Evolutionary conservation across 1,140 invertebrate species (phyloP).

Genomic region (Odontomachus brunneus): DNA sequence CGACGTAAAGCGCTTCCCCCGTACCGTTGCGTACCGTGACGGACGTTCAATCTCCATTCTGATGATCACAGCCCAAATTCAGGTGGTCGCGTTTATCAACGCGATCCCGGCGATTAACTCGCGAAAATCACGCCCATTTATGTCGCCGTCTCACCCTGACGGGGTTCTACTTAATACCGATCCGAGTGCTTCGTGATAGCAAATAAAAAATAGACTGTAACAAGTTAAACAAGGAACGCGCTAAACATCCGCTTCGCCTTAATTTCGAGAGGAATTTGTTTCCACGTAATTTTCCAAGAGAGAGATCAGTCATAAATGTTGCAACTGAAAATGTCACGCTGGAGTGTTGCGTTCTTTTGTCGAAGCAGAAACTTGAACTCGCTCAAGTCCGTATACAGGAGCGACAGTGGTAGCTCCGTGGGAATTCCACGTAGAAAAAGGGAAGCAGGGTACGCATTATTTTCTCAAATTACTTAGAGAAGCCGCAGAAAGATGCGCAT

Average conservation of each 20-base stretch:
- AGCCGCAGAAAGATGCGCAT: not conserved
- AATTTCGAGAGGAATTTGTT: no score
- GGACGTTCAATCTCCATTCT: slow-evolving; percentile 56
- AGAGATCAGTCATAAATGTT: not conserved
- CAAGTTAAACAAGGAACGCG: no score
- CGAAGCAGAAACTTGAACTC: not conserved
- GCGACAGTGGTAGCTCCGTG: not conserved
- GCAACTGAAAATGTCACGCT: not conserved
- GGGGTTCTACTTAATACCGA: no score
- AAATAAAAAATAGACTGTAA: no score
- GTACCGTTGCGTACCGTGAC: slow-evolving; percentile 51
- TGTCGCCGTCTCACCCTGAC: no score
- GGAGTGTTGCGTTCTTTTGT: no score
- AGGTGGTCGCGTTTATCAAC: slow-evolving; percentile 58
- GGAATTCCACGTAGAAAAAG: not conserved
- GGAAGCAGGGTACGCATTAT: not conserved
- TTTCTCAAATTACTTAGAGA: not conserved
- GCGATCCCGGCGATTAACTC: slow-evolving; percentile 50
- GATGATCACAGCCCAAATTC: slow-evolving; percentile 31
- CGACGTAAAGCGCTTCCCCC: slow-evolving; percentile 67
- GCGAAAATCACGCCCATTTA: not conserved
- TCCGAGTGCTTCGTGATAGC: no score
- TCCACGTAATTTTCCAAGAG: not conserved
- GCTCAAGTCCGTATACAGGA: not conserved
- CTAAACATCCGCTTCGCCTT: no score